Evolutionary conservation across 2,797 vertebrate genomes (phyloP).

Genomic region (Masticophis lateralis): DNA sequence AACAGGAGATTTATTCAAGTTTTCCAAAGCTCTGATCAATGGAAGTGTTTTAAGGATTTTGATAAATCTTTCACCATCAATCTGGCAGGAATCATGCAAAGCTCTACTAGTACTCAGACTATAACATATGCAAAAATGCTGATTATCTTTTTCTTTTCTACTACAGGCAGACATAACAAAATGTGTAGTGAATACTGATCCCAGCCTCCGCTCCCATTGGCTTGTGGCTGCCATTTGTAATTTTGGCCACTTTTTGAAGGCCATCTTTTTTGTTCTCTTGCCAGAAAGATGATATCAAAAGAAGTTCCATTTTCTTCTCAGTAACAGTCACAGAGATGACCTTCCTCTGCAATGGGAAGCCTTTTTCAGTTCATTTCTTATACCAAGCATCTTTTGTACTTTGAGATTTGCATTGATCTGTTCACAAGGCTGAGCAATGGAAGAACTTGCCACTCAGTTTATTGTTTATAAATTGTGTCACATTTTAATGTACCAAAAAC

Average conservation of each 20-base stretch:
- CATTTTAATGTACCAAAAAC: not conserved
- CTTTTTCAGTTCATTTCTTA: not conserved
- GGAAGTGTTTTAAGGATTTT: accelerated
- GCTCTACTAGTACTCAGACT: not conserved
- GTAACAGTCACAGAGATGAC: slow-evolving; percentile 13
- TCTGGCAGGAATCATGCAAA: not conserved
- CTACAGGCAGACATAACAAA: slow-evolving; percentile 85
- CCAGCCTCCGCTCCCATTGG: slow-evolving; percentile 89
- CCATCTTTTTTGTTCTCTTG: slow-evolving; percentile 84
- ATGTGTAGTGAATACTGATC: slow-evolving; percentile 89
- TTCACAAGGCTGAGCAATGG: not conserved
- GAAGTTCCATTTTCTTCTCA: slow-evolving; percentile 51
- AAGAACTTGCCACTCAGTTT: not conserved
- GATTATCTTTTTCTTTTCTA: not conserved
- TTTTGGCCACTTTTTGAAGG: slow-evolving; percentile 89
- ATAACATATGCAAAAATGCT: not conserved
- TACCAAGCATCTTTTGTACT: not conserved
- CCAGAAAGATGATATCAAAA: slow-evolving; percentile 83
- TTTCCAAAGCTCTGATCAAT: not conserved
- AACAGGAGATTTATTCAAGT: not conserved
- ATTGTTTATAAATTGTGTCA: slow-evolving; percentile 10
- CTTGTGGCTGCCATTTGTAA: slow-evolving; percentile 80
- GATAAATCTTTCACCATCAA: not conserved
- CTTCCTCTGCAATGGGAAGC: not conserved
- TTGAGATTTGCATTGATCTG: not conserved